Evolutionary conservation across 2,888 invertebrate genomes (phyloP).

Genomic region (Coleophora flavipennella): DNA sequence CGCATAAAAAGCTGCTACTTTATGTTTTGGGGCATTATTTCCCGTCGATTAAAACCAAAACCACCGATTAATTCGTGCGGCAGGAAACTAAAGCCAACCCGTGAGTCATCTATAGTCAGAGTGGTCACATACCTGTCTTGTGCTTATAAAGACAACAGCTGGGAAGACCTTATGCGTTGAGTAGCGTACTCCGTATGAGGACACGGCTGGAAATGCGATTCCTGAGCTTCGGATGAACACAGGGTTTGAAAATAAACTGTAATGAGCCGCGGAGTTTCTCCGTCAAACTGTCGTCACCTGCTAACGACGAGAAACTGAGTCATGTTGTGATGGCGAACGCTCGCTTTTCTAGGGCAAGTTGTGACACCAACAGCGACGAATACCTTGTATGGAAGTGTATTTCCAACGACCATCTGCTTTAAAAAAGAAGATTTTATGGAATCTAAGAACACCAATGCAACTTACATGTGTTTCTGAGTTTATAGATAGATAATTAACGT

Average conservation of each 20-base stretch:
- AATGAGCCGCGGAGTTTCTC: slow-evolving; percentile 21
- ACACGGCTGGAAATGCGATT: too few relatives aligned
- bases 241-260: slow-evolving; percentile 31
- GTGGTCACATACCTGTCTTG: too few relatives aligned
- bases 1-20: too few relatives aligned
- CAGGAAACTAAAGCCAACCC: too few relatives aligned
- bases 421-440: slow-evolving; percentile 2
- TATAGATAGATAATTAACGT: slow-evolving; percentile 15
- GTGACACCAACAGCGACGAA: slow-evolving; percentile 33
- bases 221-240: too few relatives aligned
- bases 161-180: too few relatives aligned
- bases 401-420: slow-evolving; percentile 36
- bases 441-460: slow-evolving; percentile 4
- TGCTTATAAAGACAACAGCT: too few relatives aligned
- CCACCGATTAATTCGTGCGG: too few relatives aligned
- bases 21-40: too few relatives aligned
- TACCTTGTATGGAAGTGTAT: slow-evolving; percentile 44
- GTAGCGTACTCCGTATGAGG: too few relatives aligned
- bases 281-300: slow-evolving; percentile 31
- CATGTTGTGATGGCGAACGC: slow-evolving; percentile 30
- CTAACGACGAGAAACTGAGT: slow-evolving; percentile 43
- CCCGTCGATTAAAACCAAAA: too few relatives aligned
- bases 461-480: slow-evolving; percentile 22
- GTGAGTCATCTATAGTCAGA: too few relatives aligned
- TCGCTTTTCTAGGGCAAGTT: slow-evolving; percentile 41